Conservation (phyloP, 2,113 vertebrate genomes). For the Myotis davidii region DNA sequence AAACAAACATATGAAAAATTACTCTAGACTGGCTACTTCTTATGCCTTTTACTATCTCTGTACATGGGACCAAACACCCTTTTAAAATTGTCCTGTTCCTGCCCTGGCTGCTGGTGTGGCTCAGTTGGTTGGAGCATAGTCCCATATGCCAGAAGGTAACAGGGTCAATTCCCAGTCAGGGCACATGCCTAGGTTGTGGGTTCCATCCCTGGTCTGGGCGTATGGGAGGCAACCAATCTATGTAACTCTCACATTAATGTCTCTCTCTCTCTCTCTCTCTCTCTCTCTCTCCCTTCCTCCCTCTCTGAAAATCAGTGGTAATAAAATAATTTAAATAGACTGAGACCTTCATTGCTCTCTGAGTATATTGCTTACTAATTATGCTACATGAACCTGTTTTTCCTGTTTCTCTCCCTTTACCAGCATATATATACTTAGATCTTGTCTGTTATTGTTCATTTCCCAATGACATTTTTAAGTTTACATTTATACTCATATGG, state of each 20-base stretch:
- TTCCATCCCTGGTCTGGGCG: neutral
- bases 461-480: neutral
- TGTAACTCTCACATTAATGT: neutral
- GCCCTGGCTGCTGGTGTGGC: neutral
- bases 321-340: too few relatives aligned
- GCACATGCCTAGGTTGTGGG: neutral
- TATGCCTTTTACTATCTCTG: neutral
- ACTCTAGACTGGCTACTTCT: neutral
- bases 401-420: neutral
- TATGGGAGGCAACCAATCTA: neutral
- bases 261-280: too few relatives aligned
- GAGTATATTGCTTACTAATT: constrained; percentile 12
- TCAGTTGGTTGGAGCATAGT: neutral
- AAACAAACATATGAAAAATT: neutral
- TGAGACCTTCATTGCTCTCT: neutral
- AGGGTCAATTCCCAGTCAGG: neutral
- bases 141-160: neutral
- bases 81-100: neutral
- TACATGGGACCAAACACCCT: neutral
- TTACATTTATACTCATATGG: neutral
- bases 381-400: neutral
- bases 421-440: neutral
- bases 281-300: too few relatives aligned
- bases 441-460: neutral
- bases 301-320: too few relatives aligned